These are phyloP conservation scores for Epinephelus moara DNA, from an alignment of 2,113 vertebrate species.

Conservation along the genomic window DNA sequence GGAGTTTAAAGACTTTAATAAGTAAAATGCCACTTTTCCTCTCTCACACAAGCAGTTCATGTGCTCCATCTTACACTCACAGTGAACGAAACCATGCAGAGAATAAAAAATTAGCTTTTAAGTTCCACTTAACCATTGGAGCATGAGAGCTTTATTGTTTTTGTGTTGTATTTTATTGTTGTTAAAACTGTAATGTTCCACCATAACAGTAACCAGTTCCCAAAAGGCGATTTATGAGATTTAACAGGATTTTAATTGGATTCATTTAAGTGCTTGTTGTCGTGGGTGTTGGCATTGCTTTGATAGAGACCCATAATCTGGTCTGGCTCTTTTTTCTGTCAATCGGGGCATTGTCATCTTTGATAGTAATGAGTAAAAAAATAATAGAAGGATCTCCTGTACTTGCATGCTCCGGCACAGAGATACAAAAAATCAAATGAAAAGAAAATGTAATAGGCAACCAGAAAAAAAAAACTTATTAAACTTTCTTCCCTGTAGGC, in stretches of 20 bases:
- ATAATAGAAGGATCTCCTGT: background rate
- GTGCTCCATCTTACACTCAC: background rate
- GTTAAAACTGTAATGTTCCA: constrained; percentile 2
- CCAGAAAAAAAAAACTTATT: constrained; percentile 50
- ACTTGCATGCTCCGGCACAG: background rate
- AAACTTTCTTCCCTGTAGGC: constrained; percentile 32
- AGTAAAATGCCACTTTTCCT: constrained; percentile 44
- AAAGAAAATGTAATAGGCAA: constrained; percentile 38
- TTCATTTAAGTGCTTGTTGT: constrained; percentile 19
- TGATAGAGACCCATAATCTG: constrained; percentile 1
- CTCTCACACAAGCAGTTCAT: constrained; percentile 10
- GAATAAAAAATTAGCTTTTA: background rate
- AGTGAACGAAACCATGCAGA: background rate
- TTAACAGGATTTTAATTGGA: constrained; percentile 20
- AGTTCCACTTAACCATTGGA: constrained; percentile 17
- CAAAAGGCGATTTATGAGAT: constrained; percentile 4
- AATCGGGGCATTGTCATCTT: constrained; percentile 6
- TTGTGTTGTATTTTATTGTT: constrained; percentile 12
- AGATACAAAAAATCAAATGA: constrained; percentile 7
- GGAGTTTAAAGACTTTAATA: constrained; percentile 73
- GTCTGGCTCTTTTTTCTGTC: background rate
- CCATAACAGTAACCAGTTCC: background rate
- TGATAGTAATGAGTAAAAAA: constrained; percentile 19
- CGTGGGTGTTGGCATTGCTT: background rate
- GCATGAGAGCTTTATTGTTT: background rate